phyloP scores from a whole-genome alignment of 2,888 invertebrate species.

The Drosophila testacea region DNA sequence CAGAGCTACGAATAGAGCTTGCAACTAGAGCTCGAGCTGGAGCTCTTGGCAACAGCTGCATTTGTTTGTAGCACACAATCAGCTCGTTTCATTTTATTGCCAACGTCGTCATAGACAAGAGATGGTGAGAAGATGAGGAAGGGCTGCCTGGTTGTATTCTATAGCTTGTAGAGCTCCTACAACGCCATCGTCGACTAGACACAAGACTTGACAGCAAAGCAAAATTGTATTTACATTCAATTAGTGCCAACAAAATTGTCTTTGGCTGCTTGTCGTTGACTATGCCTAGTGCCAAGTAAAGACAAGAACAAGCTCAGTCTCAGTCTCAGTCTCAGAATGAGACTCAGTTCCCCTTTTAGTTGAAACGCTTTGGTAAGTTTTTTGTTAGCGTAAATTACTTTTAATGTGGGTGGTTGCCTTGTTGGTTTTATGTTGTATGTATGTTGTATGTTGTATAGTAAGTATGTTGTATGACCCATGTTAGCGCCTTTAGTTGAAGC shows the following conservation, averaged over 20 bases:
- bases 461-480: conserved; percentile 48
- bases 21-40: conserved; percentile 29
- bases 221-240: conserved; percentile 81
- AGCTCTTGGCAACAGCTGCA: conserved; percentile 55
- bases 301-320: conserved; percentile 18
- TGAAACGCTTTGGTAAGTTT: conserved; percentile 17
- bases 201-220: conserved; percentile 81
- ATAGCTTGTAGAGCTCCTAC: neutral
- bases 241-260: conserved; percentile 81
- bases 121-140: conserved; percentile 4
- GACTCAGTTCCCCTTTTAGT: conserved; percentile 6
- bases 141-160: conserved; percentile 12
- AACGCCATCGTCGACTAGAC: conserved; percentile 63
- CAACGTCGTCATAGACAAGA: conserved; percentile 64
- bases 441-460: conserved; percentile 10
- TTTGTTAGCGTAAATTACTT: conserved; percentile 74
- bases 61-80: conserved; percentile 78
- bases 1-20: conserved; percentile 31
- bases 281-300: conserved; percentile 45
- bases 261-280: conserved; percentile 76
- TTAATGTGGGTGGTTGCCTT: conserved; percentile 27
- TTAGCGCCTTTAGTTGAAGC: conserved; percentile 44
- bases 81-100: conserved; percentile 80
- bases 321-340: neutral
- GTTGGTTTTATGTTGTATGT: conserved; percentile 22